Evolutionary conservation across 2,797 vertebrate species (phyloP).

Genomic region (Phyllotis vaccarum): DNA sequence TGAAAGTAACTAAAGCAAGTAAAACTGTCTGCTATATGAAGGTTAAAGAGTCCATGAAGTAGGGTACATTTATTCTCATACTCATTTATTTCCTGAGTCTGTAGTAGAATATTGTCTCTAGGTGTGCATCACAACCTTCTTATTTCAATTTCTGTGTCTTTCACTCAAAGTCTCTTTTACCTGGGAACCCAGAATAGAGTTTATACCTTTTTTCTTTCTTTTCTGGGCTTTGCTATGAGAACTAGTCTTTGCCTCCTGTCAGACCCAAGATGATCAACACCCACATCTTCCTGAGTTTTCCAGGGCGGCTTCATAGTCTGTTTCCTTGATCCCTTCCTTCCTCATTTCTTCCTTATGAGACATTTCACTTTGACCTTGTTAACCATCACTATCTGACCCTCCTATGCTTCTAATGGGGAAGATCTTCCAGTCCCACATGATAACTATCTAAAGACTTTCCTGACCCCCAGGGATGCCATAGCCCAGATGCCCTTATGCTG

Average conservation of each 20-base stretch:
- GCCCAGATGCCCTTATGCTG: neutral
- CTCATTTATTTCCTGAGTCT: neutral
- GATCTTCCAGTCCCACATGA: neutral
- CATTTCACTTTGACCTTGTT: neutral
- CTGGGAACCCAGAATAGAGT: neutral
- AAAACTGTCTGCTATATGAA: conserved; percentile 31
- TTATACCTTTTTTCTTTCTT: neutral
- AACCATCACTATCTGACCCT: neutral
- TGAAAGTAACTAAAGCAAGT: neutral
- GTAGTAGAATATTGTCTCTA: neutral
- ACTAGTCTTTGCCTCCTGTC: neutral
- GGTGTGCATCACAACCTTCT: neutral
- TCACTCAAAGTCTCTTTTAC: neutral
- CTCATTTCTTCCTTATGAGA: neutral
- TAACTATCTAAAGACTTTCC: neutral
- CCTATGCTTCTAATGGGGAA: neutral
- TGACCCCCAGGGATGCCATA: neutral
- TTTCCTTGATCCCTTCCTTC: neutral
- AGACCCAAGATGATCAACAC: neutral
- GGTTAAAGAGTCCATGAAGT: neutral
- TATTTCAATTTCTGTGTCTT: neutral
- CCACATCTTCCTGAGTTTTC: neutral
- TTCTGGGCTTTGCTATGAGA: neutral
- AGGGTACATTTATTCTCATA: neutral
- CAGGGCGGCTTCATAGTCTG: neutral